Conservation (phyloP, 2,888 invertebrate genomes). For the Spialia ferax region DNA sequence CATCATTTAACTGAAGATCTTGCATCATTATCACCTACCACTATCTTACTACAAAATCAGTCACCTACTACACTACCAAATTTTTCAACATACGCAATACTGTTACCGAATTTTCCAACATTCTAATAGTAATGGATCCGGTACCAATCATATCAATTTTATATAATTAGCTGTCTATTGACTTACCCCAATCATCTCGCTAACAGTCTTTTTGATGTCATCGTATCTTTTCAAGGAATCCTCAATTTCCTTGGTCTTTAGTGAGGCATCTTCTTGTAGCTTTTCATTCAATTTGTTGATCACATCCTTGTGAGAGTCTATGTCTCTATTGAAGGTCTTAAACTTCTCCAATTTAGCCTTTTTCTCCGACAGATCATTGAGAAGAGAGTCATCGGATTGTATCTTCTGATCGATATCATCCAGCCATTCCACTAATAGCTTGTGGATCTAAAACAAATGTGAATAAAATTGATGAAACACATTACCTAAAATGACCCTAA, state of each 20-base stretch:
- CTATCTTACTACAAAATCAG: too few relatives aligned
- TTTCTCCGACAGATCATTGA: slow-evolving; percentile 96
- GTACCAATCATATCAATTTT: too few relatives aligned
- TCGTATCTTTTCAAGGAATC: slow-evolving; percentile 91
- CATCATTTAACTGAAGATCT: too few relatives aligned
- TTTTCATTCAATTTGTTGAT: slow-evolving; percentile 92
- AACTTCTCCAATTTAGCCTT: slow-evolving; percentile 95
- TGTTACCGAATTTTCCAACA: too few relatives aligned
- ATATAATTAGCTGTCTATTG: background rate
- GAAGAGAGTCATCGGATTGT: slow-evolving; percentile 90
- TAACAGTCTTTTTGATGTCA: slow-evolving; percentile 88
- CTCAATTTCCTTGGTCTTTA: slow-evolving; percentile 90
- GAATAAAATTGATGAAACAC: background rate
- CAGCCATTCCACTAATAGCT: slow-evolving; percentile 94
- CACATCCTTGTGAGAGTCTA: slow-evolving; percentile 92
- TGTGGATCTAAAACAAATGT: slow-evolving; percentile 81
- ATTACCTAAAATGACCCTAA: background rate
- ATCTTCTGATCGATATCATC: slow-evolving; percentile 95
- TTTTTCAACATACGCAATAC: too few relatives aligned
- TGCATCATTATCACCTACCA: too few relatives aligned
- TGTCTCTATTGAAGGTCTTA: slow-evolving; percentile 93
- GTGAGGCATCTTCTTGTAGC: slow-evolving; percentile 89
- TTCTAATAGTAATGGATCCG: too few relatives aligned
- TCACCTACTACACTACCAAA: too few relatives aligned
- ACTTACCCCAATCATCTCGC: slow-evolving; percentile 88